Conservation (phyloP, 1,140 invertebrate species). For the Apis laboriosa region DNA sequence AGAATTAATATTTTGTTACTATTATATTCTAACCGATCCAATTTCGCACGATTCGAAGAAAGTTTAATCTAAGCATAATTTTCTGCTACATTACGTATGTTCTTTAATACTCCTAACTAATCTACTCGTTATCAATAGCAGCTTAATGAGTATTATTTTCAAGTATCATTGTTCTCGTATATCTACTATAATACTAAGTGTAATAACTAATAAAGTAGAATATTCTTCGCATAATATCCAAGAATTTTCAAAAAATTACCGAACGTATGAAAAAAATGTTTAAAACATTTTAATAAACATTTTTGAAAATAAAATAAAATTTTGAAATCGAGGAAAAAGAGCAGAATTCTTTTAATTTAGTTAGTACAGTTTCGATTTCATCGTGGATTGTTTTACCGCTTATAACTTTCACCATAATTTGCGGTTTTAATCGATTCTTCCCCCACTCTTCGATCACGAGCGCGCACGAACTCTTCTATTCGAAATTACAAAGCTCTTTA, state of each 20-base stretch:
- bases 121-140: not conserved
- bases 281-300: no score
- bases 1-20: not conserved
- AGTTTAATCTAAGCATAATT: not conserved
- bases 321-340: conserved; percentile 19
- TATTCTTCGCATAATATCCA: no score
- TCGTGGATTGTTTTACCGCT: not conserved
- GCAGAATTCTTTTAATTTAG: conserved; percentile 19
- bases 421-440: no score
- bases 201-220: no score
- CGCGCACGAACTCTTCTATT: no score
- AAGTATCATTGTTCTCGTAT: not conserved
- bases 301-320: conserved; percentile 28
- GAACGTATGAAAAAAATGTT: no score
- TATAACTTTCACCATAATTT: no score
- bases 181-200: not conserved
- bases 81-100: not conserved
- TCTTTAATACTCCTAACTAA: not conserved
- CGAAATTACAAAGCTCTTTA: no score
- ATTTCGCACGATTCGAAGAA: not conserved
- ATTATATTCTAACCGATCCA: not conserved
- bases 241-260: no score
- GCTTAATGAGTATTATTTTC: not conserved
- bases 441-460: no score
- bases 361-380: not conserved